Percentiles rank a stretch among this genome's conserved stretches.
Conservation (phyloP, 2,113 vertebrate species). For the Morone saxatilis region DNA sequence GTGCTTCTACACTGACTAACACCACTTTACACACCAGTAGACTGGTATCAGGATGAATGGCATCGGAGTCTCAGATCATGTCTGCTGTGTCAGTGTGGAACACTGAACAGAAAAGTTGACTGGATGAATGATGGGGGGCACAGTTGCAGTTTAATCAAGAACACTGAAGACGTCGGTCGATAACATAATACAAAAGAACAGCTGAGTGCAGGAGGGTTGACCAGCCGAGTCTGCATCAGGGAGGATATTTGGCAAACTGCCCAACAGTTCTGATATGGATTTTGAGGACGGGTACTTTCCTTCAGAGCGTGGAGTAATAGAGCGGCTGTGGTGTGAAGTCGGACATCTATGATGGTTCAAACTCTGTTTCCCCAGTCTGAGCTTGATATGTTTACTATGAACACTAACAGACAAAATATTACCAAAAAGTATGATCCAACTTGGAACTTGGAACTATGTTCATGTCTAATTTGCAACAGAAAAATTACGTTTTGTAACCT, state of each 20-base stretch:
- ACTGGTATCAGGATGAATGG: slow-evolving; percentile 17
- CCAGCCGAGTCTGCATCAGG: not conserved
- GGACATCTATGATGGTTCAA: not conserved
- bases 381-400: not conserved
- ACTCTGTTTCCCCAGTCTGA: not conserved
- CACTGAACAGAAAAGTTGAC: slow-evolving; percentile 17
- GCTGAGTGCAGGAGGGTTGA: slow-evolving; percentile 3
- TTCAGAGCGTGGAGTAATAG: not conserved
- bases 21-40: slow-evolving; percentile 17
- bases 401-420: not conserved
- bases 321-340: not conserved
- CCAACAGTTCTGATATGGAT: not conserved
- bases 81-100: slow-evolving; percentile 17
- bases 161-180: not conserved
- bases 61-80: slow-evolving; percentile 22
- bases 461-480: not conserved
- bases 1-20: slow-evolving; percentile 11
- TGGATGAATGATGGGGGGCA: slow-evolving; percentile 24
- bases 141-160: slow-evolving; percentile 19
- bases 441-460: not conserved
- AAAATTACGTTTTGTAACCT: too few species aligned
- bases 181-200: slow-evolving; percentile 12
- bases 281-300: not conserved
- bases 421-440: not conserved
- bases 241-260: not conserved